Base-by-base conservation (phyloP, 92 coral and sea anemone species). In the Parazoanthus darwini region DNA sequence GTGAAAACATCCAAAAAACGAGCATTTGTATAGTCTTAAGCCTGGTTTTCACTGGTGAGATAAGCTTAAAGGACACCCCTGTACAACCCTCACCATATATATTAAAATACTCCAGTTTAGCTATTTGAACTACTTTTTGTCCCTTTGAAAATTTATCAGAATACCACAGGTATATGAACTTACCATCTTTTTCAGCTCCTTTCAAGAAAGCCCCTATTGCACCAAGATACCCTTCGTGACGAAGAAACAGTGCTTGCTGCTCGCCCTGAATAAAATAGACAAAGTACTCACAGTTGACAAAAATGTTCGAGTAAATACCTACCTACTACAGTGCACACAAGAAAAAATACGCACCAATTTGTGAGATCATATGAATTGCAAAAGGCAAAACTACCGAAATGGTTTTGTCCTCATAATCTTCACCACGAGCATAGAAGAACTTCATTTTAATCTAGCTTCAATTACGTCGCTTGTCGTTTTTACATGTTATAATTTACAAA, bases 201-300 rank as follows among this genome's bases (percentile, higher is more conserved):
- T 93, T 95, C 29, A 97, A 84, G 75, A 97, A 97, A 8, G 99
- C 99, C 29, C 99, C 99, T 65, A 97, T 97, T 37, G 99, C 99
- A 43, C 99, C 99, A 1, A 97, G 94, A 71, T 97, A 97, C 29
- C 99, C 99, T 85, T 97, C 99, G 79, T 97, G 99, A 10, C 99
- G 92, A 22, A 97, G 89, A 85, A 97, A 97, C 72, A 97, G 81
- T 42, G 99, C 96, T 65, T 92, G 93, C 70, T 97, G 99, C 58
- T 87, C 90, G n/a, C 98, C 99, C 99, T 97, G 63, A 67, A 59
- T 42, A n/a, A 43, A 36, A 65, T 80, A 56, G 37, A 76, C 26
- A 77, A 13, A 77, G 25, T 43, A 42, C 37, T 54, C 36, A 75
- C 70, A 72, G 4, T 0, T 51, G 46, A 23, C 1, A 85, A 20